A percentile compares a stretch with the other conserved stretches of the same genome.
These are phyloP conservation scores for Bombus superbus DNA, from an alignment of 1,140 invertebrate species.

Conservation along the genomic window DNA sequence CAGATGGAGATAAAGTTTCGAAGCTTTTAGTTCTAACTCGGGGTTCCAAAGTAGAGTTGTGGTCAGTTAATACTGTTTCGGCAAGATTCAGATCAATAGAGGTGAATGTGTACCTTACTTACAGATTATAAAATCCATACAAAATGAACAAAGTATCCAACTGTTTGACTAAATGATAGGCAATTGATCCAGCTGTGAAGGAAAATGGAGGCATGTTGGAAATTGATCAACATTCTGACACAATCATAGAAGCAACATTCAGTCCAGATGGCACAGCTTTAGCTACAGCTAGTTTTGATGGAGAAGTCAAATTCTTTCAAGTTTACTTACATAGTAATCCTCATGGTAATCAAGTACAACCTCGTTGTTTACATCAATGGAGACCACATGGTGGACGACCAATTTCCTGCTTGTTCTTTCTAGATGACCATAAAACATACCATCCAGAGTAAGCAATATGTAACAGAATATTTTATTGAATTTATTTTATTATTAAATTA, in stretches of 20 bases:
- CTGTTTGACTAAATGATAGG: constrained; percentile 67
- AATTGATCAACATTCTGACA: constrained; percentile 87
- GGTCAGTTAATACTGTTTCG: constrained; percentile 76
- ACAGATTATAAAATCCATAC: constrained; percentile 31
- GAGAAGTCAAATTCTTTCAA: constrained; percentile 96
- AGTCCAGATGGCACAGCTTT: constrained; percentile 96
- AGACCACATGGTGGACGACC: constrained; percentile 93
- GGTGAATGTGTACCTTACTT: constrained; percentile 60
- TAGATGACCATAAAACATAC: constrained; percentile 94
- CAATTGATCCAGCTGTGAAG: constrained; percentile 70
- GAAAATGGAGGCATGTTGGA: constrained; percentile 82
- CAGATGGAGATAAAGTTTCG: constrained; percentile 87
- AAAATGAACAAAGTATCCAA: constrained; percentile 50
- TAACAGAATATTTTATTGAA: not conserved
- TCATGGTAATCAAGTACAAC: constrained; percentile 77
- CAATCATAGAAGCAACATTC: constrained; percentile 94
- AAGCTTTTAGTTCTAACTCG: constrained; percentile 92
- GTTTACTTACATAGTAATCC: constrained; percentile 80
- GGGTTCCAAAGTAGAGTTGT: constrained; percentile 86
- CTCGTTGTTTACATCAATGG: constrained; percentile 94
- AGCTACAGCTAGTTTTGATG: constrained; percentile 93
- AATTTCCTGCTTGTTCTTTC: constrained; percentile 93
- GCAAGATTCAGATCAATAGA: constrained; percentile 72
- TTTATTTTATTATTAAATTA: not conserved
- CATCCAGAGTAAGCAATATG: constrained; percentile 89